Evolutionary conservation across 2,113 vertebrate genomes (phyloP), one percentile per base, ranked within the genome.

Genomic region (Raja brachyura): DNA sequence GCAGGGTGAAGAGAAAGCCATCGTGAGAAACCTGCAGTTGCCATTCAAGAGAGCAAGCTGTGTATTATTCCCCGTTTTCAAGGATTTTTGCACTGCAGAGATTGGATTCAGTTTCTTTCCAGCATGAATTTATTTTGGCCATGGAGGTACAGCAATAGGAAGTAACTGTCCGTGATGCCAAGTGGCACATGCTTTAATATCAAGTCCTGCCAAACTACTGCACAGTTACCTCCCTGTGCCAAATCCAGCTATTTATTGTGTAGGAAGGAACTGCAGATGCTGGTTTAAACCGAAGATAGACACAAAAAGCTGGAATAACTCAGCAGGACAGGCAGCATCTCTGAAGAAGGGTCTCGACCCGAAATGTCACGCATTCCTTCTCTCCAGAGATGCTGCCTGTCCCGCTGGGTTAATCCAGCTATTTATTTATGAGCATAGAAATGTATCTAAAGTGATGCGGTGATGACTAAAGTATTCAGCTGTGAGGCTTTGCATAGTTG

Each of bases 371-470:
- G 1, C 39, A 48, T 48, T 48, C 39, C 39, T 48, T 48, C 39
- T 48, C 39, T n/a, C n/a, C n/a, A n/a, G n/a, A n/a, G n/a, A n/a
- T 48, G 39, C 39, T 48, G 39, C 39, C 39, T 48, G 39, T 48
- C 39, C 39, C 39, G 39, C 39, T 48, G 39, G 3, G 39, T 48
- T 48, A 88, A 88, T 11, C 1, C 13, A 85, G 56, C 81, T 61
- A 61, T 85, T 85, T 85, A 54, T 85, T 85, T 59, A 59, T n/a
- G 81, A 61, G 22, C 59, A 85, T 14, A 85, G 81, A 85, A 56
- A 61, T 85, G 81, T 61, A 61, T 25, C 81, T 61, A n/a, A 31
- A 28, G 78, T 48, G 39, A 48, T 48, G 39, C 39, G 39, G 39
- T 48, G n/a, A n/a, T n/a, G n/a, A n/a, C n/a, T n/a, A n/a, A n/a